Evolutionary conservation across 2,797 vertebrate species (phyloP).

Genomic region (Syngnathus acus): DNA sequence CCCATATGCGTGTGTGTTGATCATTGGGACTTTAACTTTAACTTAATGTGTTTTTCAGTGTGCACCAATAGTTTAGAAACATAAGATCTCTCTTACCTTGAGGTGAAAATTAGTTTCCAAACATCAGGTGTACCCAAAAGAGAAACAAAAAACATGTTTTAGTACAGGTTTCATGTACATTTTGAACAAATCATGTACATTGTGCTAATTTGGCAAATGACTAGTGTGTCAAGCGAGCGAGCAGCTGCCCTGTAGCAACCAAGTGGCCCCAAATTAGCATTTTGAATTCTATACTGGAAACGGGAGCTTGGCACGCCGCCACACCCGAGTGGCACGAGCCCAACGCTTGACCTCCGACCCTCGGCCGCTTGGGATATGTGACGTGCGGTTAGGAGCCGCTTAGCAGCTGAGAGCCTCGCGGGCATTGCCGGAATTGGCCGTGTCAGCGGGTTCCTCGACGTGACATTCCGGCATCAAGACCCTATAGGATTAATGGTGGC

Average conservation of each 20-base stretch:
- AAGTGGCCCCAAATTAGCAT: not conserved
- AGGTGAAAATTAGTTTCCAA: not conserved
- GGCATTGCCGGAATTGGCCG: slow-evolving; percentile 41
- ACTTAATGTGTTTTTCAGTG: not conserved
- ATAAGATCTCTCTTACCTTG: not conserved
- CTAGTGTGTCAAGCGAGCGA: not conserved
- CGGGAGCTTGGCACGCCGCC: slow-evolving; percentile 14
- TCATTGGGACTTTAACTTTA: no score
- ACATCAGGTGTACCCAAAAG: slow-evolving; percentile 8
- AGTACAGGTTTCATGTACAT: not conserved
- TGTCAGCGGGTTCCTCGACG: slow-evolving; percentile 53
- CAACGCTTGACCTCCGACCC: slow-evolving; percentile 53
- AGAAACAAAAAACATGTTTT: slow-evolving; percentile 10
- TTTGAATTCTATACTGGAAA: slow-evolving; percentile 24
- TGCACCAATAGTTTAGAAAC: not conserved
- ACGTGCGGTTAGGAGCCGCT: slow-evolving; percentile 45
- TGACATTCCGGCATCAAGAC: slow-evolving; percentile 34
- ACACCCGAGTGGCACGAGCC: slow-evolving; percentile 20
- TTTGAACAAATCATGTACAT: not conserved
- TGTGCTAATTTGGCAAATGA: not conserved
- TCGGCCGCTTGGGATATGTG: slow-evolving; percentile 44
- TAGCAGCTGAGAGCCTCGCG: slow-evolving; percentile 59
- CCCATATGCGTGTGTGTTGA: no score
- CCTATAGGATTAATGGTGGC: slow-evolving; percentile 42
- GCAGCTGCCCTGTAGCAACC: not conserved